Conservation (phyloP, 2,888 invertebrate genomes). For the Cybosia mesomella region DNA sequence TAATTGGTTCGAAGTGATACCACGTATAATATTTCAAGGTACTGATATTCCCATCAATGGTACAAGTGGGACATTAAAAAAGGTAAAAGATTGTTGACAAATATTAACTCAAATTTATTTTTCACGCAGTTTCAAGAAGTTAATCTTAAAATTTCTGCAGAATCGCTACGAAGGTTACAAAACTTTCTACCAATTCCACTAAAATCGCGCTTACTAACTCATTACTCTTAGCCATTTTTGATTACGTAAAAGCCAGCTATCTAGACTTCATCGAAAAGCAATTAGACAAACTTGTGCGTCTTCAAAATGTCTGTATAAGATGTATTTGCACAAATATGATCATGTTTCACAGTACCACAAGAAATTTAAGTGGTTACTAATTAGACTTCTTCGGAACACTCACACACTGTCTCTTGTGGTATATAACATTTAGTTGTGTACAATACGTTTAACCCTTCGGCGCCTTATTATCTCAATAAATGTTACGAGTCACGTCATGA, state of each 20-base stretch:
- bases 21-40: too few relatives aligned
- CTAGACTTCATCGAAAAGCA: background rate
- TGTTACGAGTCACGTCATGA: too few relatives aligned
- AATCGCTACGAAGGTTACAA: background rate
- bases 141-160: background rate
- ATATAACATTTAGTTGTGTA: too few relatives aligned
- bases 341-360: background rate
- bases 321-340: background rate
- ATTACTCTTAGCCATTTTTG: background rate
- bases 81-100: background rate
- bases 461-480: too few relatives aligned
- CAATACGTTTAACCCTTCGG: too few relatives aligned
- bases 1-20: too few relatives aligned
- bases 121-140: background rate
- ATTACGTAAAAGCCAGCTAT: background rate
- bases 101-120: background rate
- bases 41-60: background rate
- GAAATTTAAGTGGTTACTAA: background rate
- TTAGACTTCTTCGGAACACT: background rate
- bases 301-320: constrained; percentile 3
- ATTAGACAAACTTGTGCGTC: constrained; percentile 1
- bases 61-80: background rate
- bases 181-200: background rate
- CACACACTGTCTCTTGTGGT: too few relatives aligned
- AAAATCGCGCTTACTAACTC: background rate